A percentile compares a stretch with the other conserved stretches of the same genome.
Conservation (phyloP, 2,888 invertebrate species). For the Ichneumoninae sp. region DNA sequence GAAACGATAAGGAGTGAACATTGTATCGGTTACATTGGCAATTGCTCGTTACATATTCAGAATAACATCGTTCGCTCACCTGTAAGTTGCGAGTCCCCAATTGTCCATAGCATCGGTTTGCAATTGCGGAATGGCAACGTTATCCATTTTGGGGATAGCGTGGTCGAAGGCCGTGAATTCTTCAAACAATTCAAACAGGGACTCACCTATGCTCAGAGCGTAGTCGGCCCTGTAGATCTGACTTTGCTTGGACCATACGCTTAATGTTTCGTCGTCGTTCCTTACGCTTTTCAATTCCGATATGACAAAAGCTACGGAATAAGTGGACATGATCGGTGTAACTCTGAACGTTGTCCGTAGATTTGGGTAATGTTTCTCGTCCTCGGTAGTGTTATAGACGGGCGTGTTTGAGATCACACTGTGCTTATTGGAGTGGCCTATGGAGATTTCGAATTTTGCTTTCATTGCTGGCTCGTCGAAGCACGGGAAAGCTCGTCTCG, state of each 20-base stretch:
- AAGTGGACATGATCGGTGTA: slow-evolving; percentile 84
- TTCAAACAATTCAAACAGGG: slow-evolving; percentile 89
- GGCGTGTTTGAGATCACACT: slow-evolving; percentile 81
- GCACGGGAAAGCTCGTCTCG: slow-evolving; percentile 90
- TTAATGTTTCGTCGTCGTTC: slow-evolving; percentile 82
- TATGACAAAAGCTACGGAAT: slow-evolving; percentile 87
- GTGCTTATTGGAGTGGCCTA: slow-evolving; percentile 86
- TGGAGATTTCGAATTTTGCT: slow-evolving; percentile 88
- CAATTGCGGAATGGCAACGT: slow-evolving; percentile 96
- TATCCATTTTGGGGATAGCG: slow-evolving; percentile 93
- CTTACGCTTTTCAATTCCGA: slow-evolving; percentile 83
- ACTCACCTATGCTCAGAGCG: slow-evolving; percentile 91
- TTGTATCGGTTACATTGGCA: neutral
- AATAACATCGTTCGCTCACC: slow-evolving; percentile 81
- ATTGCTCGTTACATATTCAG: neutral
- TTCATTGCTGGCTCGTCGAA: slow-evolving; percentile 91
- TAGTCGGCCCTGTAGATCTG: slow-evolving; percentile 87
- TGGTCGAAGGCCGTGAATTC: slow-evolving; percentile 85
- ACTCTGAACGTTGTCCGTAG: slow-evolving; percentile 67
- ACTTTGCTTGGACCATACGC: slow-evolving; percentile 90
- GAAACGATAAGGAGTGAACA: slow-evolving; percentile 86
- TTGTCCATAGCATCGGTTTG: slow-evolving; percentile 97
- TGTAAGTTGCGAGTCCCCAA: slow-evolving; percentile 95
- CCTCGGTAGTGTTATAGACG: neutral
- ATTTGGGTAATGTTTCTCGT: neutral